phyloP scores from a whole-genome alignment of 2,888 invertebrate genomes.

The Allophyes oxyacanthae region DNA sequence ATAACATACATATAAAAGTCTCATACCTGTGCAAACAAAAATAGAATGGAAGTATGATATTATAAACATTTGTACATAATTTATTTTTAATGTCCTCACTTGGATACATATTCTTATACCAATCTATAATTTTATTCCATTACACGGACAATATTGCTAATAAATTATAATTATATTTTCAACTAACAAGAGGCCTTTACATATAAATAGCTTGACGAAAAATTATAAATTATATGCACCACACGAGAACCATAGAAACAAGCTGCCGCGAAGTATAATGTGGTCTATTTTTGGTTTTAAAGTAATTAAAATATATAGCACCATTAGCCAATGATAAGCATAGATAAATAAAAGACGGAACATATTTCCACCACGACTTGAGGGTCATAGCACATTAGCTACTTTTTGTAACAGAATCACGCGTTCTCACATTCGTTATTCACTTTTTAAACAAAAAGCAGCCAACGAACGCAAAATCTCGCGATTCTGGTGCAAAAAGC shows the following conservation, averaged over 20 bases:
- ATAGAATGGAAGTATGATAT: slow-evolving; percentile 11
- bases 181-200: slow-evolving; percentile 38
- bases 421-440: too few species aligned
- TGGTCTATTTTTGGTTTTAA: slow-evolving; percentile 15
- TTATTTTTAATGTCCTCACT: slow-evolving; percentile 10
- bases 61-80: slow-evolving; percentile 18
- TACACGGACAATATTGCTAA: slow-evolving; percentile 11
- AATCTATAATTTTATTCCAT: slow-evolving; percentile 34
- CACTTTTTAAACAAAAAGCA: too few species aligned
- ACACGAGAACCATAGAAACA: slow-evolving; percentile 17
- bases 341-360: slow-evolving; percentile 4
- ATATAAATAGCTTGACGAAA: slow-evolving; percentile 22
- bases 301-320: slow-evolving; percentile 40
- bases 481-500: too few species aligned
- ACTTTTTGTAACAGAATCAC: too few species aligned
- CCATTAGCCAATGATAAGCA: slow-evolving; percentile 33
- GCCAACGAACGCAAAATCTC: too few species aligned
- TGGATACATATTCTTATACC: slow-evolving; percentile 12
- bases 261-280: slow-evolving; percentile 3
- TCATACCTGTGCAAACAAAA: slow-evolving; percentile 26
- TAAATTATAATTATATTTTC: slow-evolving; percentile 25
- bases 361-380: slow-evolving; percentile 2
- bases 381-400: too few species aligned
- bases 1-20: slow-evolving; percentile 36
- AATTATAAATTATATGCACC: slow-evolving; percentile 4